Evolutionary conservation across 2,888 invertebrate species (phyloP), one percentile per base, ranked within the genome.

Genomic region (Philonicus albiceps): DNA sequence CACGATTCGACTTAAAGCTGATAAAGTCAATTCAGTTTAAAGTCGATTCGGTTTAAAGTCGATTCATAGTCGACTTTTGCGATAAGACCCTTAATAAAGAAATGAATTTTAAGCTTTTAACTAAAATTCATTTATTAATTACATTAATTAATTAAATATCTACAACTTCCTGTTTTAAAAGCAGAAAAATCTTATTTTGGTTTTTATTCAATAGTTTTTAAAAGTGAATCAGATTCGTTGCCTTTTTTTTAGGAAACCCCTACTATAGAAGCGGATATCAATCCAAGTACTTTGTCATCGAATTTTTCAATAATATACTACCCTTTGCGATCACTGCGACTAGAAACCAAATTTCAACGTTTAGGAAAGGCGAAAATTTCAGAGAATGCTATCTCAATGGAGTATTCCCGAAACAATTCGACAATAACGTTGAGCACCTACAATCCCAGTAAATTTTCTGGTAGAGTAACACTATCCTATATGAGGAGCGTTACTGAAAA

Each of bases 211-310:
- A n/a, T n/a, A n/a, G n/a, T n/a, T n/a, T n/a, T n/a, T n/a, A n/a
- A n/a, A n/a, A n/a, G n/a, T n/a, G n/a, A n/a, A n/a, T n/a, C n/a
- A n/a, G n/a, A 73, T 40, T 78, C 74, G 64, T 27, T 53, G 4
- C 49, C 19, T 34, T 81, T 80, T 81, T 80, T 86, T 0, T 19
- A 92, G 92, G 89, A 90, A 86, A 91, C 92, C 2, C 92, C 92
- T 40, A 91, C 90, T 6, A 90, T 92, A 55, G 88, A 89, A 27
- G 92, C 91, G 1, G 91, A 92, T 87, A 91, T 92, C 49, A 91
- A 92, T 89, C 92, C 92, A 0, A 90, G 90, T 3, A 90, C 91
- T 8, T 88, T 92, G 86, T 90, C 92, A 0, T 90, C 92, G 73
- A 92, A 92, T 88, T 88, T 92, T 37, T 90, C 90, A 5, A 87